These are phyloP conservation scores for Nemotelus pantherinus DNA, from an alignment of 2,888 invertebrate species.

Conservation along the genomic window DNA sequence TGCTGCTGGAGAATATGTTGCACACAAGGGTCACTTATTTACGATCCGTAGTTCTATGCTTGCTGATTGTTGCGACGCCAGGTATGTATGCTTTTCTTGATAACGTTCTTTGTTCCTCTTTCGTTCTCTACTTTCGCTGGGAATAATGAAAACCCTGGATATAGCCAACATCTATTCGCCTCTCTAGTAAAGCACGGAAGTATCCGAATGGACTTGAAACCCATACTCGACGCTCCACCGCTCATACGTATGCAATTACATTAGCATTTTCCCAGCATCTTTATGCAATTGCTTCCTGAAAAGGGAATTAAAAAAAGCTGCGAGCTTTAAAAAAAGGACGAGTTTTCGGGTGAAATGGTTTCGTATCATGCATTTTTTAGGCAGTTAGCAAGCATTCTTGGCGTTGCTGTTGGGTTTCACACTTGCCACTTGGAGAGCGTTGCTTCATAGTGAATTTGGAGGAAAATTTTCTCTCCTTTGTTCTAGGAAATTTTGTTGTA, in stretches of 20 bases:
- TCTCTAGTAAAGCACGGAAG: too few species aligned
- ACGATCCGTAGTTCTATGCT: conserved; percentile 52
- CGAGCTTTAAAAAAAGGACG: not conserved
- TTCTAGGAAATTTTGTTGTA: too few species aligned
- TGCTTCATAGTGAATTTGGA: too few species aligned
- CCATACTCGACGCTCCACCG: too few species aligned
- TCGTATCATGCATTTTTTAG: conserved; percentile 13
- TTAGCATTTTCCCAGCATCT: conserved; percentile 29
- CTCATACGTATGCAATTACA: conserved; percentile 29
- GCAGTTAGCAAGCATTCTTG: not conserved
- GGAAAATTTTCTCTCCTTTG: too few species aligned
- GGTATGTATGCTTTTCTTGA: conserved; percentile 46
- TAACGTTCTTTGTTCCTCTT: conserved; percentile 4
- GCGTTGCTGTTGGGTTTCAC: too few species aligned
- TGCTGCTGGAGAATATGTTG: conserved; percentile 49
- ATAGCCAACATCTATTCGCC: not conserved
- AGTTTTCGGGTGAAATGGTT: not conserved
- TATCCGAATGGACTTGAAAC: too few species aligned
- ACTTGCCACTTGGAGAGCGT: too few species aligned
- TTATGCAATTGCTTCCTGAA: conserved; percentile 31
- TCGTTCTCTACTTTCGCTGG: not conserved
- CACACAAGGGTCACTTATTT: conserved; percentile 52
- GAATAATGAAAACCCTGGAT: not conserved
- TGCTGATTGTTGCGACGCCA: conserved; percentile 52
- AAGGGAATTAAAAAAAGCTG: conserved; percentile 1